These are phyloP conservation scores for Xiphophorus maculatus DNA, from an alignment of 2,113 vertebrate genomes.

Conservation along the genomic window DNA sequence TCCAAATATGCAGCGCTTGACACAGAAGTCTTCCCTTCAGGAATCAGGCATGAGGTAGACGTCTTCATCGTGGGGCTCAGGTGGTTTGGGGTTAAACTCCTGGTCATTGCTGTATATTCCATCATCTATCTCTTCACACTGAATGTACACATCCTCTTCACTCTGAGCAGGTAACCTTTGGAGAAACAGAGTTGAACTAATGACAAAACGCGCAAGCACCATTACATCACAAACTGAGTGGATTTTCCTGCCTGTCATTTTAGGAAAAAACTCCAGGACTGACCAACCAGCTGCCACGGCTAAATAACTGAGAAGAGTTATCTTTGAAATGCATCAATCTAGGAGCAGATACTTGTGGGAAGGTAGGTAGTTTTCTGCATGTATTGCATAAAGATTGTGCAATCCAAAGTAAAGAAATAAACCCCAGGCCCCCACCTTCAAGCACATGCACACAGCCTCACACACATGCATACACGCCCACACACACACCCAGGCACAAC, in stretches of 20 bases:
- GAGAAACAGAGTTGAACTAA: conserved; percentile 11
- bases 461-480: not conserved
- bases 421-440: no score
- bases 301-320: conserved; percentile 8
- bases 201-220: not conserved
- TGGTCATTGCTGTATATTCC: conserved; percentile 79
- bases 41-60: conserved; percentile 74
- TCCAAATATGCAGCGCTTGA: not conserved
- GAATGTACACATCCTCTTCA: conserved; percentile 68
- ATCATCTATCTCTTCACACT: conserved; percentile 67
- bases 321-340: not conserved
- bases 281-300: conserved; percentile 17
- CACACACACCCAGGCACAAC: no score
- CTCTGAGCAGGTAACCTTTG: conserved; percentile 13
- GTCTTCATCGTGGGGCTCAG: conserved; percentile 51
- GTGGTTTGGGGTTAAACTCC: conserved; percentile 17
- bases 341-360: no score
- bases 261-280: conserved; percentile 11
- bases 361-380: not conserved
- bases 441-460: not conserved
- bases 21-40: not conserved
- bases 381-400: conserved; percentile 16
- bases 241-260: not conserved
- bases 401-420: conserved; percentile 46
- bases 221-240: conserved; percentile 7